Evolutionary conservation across 2,888 invertebrate species (phyloP).

Genomic region (Acronicta alni): DNA sequence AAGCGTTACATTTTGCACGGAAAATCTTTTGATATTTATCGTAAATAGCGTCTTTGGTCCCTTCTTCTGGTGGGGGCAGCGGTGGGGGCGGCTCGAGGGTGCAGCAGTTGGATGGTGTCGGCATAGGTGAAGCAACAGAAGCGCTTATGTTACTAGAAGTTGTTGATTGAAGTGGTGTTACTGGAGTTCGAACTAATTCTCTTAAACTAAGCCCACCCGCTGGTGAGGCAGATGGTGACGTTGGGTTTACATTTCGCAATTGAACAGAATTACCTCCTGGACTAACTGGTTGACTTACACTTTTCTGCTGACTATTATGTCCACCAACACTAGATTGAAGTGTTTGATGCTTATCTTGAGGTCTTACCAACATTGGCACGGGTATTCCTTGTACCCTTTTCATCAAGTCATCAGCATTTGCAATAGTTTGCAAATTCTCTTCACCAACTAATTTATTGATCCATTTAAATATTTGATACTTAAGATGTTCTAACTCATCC

Average conservation of each 20-base stretch:
- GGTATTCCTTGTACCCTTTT: conserved; percentile 65
- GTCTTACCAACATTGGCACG: conserved; percentile 55
- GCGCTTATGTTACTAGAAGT: neutral
- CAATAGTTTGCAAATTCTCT: conserved; percentile 62
- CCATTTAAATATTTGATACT: conserved; percentile 79
- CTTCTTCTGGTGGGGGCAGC: neutral
- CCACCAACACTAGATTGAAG: neutral
- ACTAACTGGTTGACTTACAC: neutral
- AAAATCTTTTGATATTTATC: conserved; percentile 60
- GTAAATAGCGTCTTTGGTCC: conserved; percentile 49
- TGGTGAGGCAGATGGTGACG: neutral
- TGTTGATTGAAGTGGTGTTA: neutral
- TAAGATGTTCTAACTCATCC: conserved; percentile 74
- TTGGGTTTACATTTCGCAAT: neutral
- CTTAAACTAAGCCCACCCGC: neutral
- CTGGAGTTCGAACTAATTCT: neutral
- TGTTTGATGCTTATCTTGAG: conserved; percentile 10
- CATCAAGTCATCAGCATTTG: conserved; percentile 69
- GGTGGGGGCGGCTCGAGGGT: conserved; percentile 3
- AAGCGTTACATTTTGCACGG: conserved; percentile 60
- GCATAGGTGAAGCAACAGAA: neutral
- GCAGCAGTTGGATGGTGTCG: conserved; percentile 1
- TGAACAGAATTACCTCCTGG: neutral
- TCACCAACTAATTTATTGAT: conserved; percentile 69
- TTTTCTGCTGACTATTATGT: neutral